phyloP scores from a whole-genome alignment of 1,140 invertebrate species.

The Microplitis mediator region DNA sequence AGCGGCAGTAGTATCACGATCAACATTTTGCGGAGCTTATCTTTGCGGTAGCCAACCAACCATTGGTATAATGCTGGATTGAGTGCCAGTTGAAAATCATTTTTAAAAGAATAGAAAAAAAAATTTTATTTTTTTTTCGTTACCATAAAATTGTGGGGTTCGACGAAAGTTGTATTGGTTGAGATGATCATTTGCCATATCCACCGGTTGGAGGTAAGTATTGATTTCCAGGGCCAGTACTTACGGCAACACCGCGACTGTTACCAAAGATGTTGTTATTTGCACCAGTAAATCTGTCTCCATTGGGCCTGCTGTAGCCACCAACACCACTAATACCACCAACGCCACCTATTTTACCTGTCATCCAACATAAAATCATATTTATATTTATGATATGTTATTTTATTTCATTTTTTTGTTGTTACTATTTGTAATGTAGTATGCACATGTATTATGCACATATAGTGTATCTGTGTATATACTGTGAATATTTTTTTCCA shows the following conservation, averaged over 20 bases:
- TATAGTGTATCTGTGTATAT: too few species aligned
- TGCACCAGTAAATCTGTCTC: constrained; percentile 32
- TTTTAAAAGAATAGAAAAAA: too few species aligned
- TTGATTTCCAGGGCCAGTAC: constrained; percentile 48
- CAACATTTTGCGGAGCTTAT: too few species aligned
- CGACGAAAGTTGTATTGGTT: constrained; percentile 3
- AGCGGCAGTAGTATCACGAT: too few species aligned
- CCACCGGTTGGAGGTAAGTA: constrained; percentile 50
- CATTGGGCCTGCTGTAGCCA: constrained; percentile 8
- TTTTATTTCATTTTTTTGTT: background rate
- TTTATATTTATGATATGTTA: constrained; percentile 45
- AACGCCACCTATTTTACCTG: constrained; percentile 37
- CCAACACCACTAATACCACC: constrained; percentile 22
- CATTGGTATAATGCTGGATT: too few species aligned
- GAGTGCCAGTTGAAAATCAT: too few species aligned
- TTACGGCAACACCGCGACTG: constrained; percentile 31
- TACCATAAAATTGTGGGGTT: background rate
- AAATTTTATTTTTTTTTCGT: too few species aligned
- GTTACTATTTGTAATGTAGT: background rate
- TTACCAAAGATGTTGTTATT: constrained; percentile 22
- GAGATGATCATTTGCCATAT: constrained; percentile 52
- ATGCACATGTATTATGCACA: too few species aligned
- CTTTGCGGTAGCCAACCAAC: too few species aligned
- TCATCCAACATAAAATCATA: constrained; percentile 46
- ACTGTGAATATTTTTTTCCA: too few species aligned